Evolutionary conservation across 1,140 invertebrate species (phyloP).

Genomic region (Dendroctonus ponderosae): DNA sequence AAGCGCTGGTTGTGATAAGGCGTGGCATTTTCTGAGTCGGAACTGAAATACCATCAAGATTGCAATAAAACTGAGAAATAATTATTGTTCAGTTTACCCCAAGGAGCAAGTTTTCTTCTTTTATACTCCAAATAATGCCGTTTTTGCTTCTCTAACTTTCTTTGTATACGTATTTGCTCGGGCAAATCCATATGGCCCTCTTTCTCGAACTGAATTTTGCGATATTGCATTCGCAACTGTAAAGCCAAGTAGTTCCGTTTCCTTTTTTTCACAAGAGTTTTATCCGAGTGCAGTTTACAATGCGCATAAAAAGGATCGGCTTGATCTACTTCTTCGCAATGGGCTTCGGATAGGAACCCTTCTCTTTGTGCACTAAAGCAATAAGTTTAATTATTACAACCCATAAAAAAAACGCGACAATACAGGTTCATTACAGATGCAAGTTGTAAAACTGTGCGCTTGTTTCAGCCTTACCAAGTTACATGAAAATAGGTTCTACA

Average conservation of each 20-base stretch:
- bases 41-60: conserved; percentile 55
- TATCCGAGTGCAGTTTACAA: conserved; percentile 89
- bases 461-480: conserved; percentile 71
- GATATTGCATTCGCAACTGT: conserved; percentile 75
- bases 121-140: conserved; percentile 74
- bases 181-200: conserved; percentile 58
- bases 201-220: conserved; percentile 58
- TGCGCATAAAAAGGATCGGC: conserved; percentile 97
- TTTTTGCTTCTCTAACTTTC: conserved; percentile 75
- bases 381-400: background rate
- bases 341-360: conserved; percentile 88
- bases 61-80: conserved; percentile 9
- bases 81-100: conserved; percentile 63
- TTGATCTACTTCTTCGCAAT: conserved; percentile 89
- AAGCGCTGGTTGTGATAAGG: conserved; percentile 84
- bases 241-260: conserved; percentile 86
- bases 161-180: conserved; percentile 71
- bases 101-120: conserved; percentile 72
- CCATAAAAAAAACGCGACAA: background rate
- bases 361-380: conserved; percentile 83
- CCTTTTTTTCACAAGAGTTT: conserved; percentile 73
- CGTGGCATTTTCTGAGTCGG: conserved; percentile 93
- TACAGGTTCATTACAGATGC: no score
- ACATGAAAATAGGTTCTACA: conserved; percentile 97
- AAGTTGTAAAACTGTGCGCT: background rate